Percentiles rank a stretch among this genome's conserved stretches.
Evolutionary conservation across 92 coral and sea anemone species (phyloP).

Genomic region (Porites divaricata): DNA sequence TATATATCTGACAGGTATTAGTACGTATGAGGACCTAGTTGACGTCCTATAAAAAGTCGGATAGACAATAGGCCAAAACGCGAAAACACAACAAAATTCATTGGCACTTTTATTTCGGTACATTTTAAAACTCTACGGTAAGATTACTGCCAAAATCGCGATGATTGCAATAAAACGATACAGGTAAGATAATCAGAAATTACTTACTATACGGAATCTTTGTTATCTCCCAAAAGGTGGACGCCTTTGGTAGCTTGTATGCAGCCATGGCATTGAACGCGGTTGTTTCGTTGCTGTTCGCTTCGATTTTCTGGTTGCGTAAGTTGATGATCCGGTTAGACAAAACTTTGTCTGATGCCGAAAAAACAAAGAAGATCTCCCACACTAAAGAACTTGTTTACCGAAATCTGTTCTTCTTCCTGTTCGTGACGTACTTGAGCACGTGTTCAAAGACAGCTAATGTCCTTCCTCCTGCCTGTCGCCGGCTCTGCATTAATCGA

Average conservation of each 20-base stretch:
- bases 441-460: slow-evolving; percentile 49
- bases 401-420: slow-evolving; percentile 34
- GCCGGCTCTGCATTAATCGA: slow-evolving; percentile 40
- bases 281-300: not conserved
- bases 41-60: too few species aligned
- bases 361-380: slow-evolving; percentile 17
- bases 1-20: too few species aligned
- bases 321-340: slow-evolving; percentile 1
- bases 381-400: slow-evolving; percentile 34
- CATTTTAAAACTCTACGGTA: too few species aligned
- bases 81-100: too few species aligned
- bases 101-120: too few species aligned
- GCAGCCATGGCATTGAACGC: slow-evolving; percentile 40
- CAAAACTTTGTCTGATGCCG: slow-evolving; percentile 6
- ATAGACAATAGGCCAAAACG: too few species aligned
- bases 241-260: slow-evolving; percentile 44
- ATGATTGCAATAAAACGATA: too few species aligned
- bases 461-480: slow-evolving; percentile 53
- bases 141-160: too few species aligned
- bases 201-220: too few species aligned
- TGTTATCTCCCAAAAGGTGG: not conserved
- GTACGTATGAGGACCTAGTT: too few species aligned
- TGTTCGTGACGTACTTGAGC: slow-evolving; percentile 43
- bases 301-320: slow-evolving; percentile 6
- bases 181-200: too few species aligned